Base-by-base conservation (phyloP, 2,113 vertebrate genomes). In the Macquaria australasica region DNA sequence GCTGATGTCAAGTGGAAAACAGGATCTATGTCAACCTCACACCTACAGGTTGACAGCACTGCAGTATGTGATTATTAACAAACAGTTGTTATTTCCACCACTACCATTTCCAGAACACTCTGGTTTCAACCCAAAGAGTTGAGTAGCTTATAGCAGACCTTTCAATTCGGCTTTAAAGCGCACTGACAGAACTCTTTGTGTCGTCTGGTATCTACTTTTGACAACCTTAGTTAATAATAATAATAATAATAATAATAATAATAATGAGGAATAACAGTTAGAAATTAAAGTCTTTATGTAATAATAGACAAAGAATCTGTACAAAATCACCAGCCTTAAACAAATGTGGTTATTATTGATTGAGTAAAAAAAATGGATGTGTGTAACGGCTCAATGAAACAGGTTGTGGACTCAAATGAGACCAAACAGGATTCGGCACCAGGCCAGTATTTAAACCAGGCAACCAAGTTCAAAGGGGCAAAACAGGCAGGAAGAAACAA, bases 1-100 rank as follows among this genome's bases (percentile, higher is more conserved):
- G 70, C 73, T 77, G 59, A 85, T 73, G 66, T 85, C 56, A 53
- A 79, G 75, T 34, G 76, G 68, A 90, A 86, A 79, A 84, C 71
- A 77, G 16, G 18, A 64, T 76, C 37, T 69, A 7, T 68, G 43
- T 64, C 20, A 75, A 37, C 15, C 59, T 56, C 51, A 79, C 77
- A 73, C 73, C 63, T 28, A 60, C 53, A 48, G 10, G 28, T 8
- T 23, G 18, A n/a, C 25, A 58, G 18, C 23, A 14, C 20, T 25
- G 51, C 1, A 2, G 21, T 59, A 3, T 39, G 37, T 21, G 41
- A 51, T 58, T 59, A 66, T 48, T 25, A 72, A 12, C 28, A 55
- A 11, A 63, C 43, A 62, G 18, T 1, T 5, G 1, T 28, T 23
- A 53, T 53, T 77, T 31, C 28, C 28, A 31, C 28, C 28, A 31